Evolutionary conservation across 2,113 vertebrate genomes (phyloP).

Genomic region (Ictalurus punctatus): DNA sequence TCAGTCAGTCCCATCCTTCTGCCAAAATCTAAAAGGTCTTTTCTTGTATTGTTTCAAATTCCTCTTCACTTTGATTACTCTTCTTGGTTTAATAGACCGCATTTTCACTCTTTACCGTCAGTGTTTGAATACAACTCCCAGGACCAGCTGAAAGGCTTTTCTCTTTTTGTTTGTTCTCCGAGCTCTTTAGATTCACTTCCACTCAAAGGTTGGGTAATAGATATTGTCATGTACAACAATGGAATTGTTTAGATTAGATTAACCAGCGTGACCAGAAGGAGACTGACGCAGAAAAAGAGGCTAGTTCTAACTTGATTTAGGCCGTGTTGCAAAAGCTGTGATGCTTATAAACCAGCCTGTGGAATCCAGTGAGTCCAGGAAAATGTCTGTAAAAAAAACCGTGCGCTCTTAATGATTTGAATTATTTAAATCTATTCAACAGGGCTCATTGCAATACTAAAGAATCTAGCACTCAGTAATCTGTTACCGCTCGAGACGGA

Average conservation of each 20-base stretch:
- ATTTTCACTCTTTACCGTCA: not conserved
- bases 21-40: conserved; percentile 31
- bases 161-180: not conserved
- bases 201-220: not conserved
- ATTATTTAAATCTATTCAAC: not conserved
- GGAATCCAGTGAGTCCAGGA: not conserved
- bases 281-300: not conserved
- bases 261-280: not conserved
- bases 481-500: not conserved
- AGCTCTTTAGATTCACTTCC: not conserved
- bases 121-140: not conserved
- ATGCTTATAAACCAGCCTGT: not conserved
- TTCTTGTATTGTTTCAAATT: conserved; percentile 18
- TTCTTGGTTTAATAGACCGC: conserved; percentile 1
- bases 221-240: not conserved
- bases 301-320: not conserved
- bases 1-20: conserved; percentile 29
- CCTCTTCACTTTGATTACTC: not conserved
- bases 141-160: not conserved
- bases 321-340: not conserved
- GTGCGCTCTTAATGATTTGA: not conserved
- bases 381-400: not conserved
- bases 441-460: not conserved
- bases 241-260: not conserved
- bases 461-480: not conserved